These are phyloP conservation scores for Notiomystis cincta DNA, from an alignment of 2,113 vertebrate genomes.

Conservation along the genomic window DNA sequence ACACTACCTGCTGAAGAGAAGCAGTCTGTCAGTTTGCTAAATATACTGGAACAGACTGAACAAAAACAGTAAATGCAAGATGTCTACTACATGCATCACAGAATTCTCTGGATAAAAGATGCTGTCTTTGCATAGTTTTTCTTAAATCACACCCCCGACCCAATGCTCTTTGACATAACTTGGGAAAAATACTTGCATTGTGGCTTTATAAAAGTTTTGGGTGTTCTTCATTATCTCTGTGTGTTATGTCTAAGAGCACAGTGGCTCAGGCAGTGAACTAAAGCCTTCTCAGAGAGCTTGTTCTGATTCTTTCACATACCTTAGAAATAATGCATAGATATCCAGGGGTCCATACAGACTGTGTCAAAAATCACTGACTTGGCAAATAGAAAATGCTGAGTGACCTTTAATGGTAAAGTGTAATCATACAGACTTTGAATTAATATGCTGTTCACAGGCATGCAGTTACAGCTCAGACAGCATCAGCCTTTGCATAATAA, in stretches of 20 bases:
- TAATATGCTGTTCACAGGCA: constrained; percentile 9
- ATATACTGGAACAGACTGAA: background rate
- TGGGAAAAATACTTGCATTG: background rate
- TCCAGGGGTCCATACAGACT: background rate
- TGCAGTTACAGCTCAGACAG: background rate
- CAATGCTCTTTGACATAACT: background rate
- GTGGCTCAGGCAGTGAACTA: background rate
- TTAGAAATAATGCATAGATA: background rate
- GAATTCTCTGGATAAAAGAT: background rate
- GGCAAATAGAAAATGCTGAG: background rate
- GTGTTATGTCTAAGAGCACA: background rate
- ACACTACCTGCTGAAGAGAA: background rate
- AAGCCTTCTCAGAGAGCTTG: background rate
- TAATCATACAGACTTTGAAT: constrained; percentile 8
- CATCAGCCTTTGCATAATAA: constrained; percentile 12
- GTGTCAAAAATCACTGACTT: background rate
- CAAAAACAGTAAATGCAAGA: background rate
- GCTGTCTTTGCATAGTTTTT: background rate
- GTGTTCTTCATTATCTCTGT: background rate
- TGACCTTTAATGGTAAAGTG: constrained; percentile 25
- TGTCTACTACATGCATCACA: background rate
- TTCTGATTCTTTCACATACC: background rate
- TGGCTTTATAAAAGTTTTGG: background rate
- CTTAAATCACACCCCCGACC: background rate
- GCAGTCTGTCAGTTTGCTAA: constrained; percentile 10